Evolutionary conservation across 2,113 vertebrate genomes (phyloP).

Genomic region (Calidris pugnax): DNA sequence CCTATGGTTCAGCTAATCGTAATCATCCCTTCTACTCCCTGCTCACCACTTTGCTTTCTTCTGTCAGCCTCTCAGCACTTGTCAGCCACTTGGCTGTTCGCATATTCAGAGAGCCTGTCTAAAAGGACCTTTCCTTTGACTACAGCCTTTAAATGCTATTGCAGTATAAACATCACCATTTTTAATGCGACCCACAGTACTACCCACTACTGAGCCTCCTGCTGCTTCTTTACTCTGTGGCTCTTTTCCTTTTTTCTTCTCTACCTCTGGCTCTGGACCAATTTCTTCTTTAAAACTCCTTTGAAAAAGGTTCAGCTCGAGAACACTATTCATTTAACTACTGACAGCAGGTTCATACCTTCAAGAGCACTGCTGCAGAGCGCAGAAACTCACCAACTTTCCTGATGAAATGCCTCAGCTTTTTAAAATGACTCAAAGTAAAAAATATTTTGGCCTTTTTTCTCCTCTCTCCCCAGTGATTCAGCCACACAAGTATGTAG

Average conservation of each 20-base stretch:
- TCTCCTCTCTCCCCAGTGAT: neutral
- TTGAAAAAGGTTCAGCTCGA: slow-evolving; percentile 30
- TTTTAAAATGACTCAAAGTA: neutral
- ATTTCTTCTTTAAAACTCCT: slow-evolving; percentile 4
- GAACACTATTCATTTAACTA: slow-evolving; percentile 3
- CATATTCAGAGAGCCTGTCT: neutral
- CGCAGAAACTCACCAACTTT: neutral
- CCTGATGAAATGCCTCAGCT: neutral
- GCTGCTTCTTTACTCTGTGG: neutral
- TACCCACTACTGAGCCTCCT: neutral
- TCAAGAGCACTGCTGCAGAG: neutral
- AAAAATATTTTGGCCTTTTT: neutral
- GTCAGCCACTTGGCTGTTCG: neutral
- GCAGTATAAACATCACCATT: neutral
- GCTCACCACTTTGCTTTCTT: neutral
- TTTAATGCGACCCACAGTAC: neutral
- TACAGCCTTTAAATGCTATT: neutral
- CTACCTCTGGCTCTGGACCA: neutral
- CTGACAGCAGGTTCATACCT: neutral
- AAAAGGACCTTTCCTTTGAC: neutral
- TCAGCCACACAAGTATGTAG: neutral
- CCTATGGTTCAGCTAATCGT: neutral
- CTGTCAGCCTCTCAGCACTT: neutral
- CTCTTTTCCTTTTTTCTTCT: neutral
- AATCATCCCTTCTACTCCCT: neutral